Conservation (phyloP, 2,797 vertebrate genomes). For the Novumbra hubbsi region DNA sequence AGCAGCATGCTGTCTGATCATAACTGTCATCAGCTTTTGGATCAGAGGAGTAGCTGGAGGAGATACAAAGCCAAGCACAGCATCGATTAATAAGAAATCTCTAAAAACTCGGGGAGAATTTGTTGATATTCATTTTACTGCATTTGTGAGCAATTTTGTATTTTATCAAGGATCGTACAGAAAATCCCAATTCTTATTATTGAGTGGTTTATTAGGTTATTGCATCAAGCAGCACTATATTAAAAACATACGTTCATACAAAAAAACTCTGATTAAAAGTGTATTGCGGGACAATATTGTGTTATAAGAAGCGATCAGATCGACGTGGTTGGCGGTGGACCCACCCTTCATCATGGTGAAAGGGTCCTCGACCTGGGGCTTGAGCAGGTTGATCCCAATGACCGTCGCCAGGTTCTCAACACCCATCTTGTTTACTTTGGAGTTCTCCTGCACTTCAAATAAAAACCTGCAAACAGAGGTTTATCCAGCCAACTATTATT, state of each 20-base stretch:
- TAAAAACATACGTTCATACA: not conserved
- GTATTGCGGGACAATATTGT: not conserved
- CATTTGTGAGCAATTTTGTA: not conserved
- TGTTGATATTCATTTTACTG: not conserved
- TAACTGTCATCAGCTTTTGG: constrained; percentile 92
- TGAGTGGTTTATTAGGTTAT: not conserved
- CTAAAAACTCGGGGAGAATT: no score
- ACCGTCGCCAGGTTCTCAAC: constrained; percentile 97
- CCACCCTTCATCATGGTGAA: constrained; percentile 92
- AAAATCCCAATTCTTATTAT: not conserved
- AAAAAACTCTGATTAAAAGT: not conserved
- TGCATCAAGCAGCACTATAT: not conserved
- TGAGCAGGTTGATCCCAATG: constrained; percentile 94
- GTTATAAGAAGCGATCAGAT: not conserved
- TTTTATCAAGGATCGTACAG: not conserved
- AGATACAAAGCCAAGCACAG: not conserved
- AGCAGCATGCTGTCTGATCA: constrained; percentile 87
- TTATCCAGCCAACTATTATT: not conserved
- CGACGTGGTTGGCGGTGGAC: not conserved
- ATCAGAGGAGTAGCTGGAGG: constrained; percentile 87
- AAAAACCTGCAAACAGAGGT: constrained; percentile 78
- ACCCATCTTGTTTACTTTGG: constrained; percentile 92
- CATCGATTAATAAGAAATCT: not conserved
- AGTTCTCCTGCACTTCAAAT: constrained; percentile 87
- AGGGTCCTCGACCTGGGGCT: constrained; percentile 90